Base-by-base conservation (phyloP, 2,888 invertebrate species). In the Allacma fusca region DNA sequence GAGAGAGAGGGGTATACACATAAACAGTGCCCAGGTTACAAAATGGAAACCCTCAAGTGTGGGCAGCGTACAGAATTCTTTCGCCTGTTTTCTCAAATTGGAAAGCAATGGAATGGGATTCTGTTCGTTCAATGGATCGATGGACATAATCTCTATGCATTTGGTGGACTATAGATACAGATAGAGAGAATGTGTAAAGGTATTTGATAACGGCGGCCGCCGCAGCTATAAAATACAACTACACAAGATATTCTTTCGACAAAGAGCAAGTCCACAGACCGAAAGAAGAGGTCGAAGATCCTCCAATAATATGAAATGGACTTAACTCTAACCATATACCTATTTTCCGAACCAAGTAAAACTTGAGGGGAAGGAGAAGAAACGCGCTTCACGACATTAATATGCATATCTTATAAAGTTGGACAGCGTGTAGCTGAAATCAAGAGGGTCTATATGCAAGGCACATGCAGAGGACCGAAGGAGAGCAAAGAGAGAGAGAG, bases 21-120 rank as follows among this genome's bases (percentile, higher is more conserved):
- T 16, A 68, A 29, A 19, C 40, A 26, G 62, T 5, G 21, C 21
- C 62, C 21, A 62, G 62, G 62, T 23, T 62, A 12, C 62, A 62
- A 23, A 62, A 62, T 62, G 62, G 62, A 62, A 62, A 62, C 62
- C 26, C 16, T 62, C 62, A 62, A 62, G 24, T 24, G 62, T 62
- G 62, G 62, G 62, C 62, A 62, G 62, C 26, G 62, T 50, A 68
- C 34, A 40, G 23, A 43, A 71, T 72, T 72, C 72, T 72, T 72
- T 72, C 21, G 57, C 72, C 44, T 62, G 59, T 72, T 70, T 70
- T 70, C 70, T 50, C 50, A 50, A 70, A 70, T 70, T 70, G 70
- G 70, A 70, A 70, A 70, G 70, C 70, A 70, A 70, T 70, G 70
- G 70, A 70, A 70, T 70, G 70, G 50, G 70, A 70, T 70, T 70